Base-by-base conservation (phyloP, 2,113 vertebrate species). In the Pholis gunnellus region DNA sequence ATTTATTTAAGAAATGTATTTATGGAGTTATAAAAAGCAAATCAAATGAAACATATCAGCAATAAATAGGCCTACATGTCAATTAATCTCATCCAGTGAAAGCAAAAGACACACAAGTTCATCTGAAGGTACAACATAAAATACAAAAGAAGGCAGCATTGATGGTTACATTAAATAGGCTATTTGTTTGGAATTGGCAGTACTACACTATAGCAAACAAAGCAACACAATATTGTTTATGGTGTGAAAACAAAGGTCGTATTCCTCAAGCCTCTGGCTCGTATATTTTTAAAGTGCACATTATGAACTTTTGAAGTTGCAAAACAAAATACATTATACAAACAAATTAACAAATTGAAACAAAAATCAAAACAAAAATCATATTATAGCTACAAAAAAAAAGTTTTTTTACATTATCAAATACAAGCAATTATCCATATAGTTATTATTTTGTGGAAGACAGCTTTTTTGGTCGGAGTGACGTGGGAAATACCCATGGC, bases 261-360 rank as follows among this genome's bases (percentile, higher is more conserved):
- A 81, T 92, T 92, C 80, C 65, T 91, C 87, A 92, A 95, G 94
- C 95, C 95, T 94, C 90, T 93, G 94, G 95, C 95, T 93, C 70
- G 75, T 80, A 27, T 77, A 52, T 72, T 77, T 92, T 93, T 99
- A 98, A 99, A 99, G 97, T 97, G 98, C 97, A 96, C 95, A 94
- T 93, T 80, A 87, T 91, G 88, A 95, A 95, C 95, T 96, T 96
- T 94, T 95, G 83, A 95, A 95, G 91, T 92, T 50, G 85, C 89
- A 92, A 75, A 85, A 87, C 40, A 82, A 90, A 91, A 92, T 86
- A 91, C 80, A 89, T 87, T 68, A 86, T 22, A 89, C 56, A 81
- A 83, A 88, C n/a, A 76, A 85, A 78, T 57, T 3, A 64, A 48
- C 70, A 80, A 48, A 75, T 44, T 80, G 40, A 76, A 78, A 52